phyloP scores from a whole-genome alignment of 2,113 vertebrate species.

The Protomyctophum bolini region DNA sequence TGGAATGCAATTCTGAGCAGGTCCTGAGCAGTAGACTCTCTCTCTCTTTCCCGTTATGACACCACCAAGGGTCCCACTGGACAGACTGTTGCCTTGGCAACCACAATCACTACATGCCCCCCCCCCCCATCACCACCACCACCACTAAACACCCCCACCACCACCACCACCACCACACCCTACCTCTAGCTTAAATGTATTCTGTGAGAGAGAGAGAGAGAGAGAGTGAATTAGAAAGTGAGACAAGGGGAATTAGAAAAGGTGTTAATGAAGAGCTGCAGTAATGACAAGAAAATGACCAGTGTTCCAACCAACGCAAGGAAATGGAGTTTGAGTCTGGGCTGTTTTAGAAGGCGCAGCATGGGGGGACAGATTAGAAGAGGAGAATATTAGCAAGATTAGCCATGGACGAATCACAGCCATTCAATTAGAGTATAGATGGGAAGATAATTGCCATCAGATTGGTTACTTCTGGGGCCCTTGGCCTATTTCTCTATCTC shows the following conservation, averaged over 20 bases:
- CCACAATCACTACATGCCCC: slow-evolving; percentile 74
- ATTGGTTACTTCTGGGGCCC: slow-evolving; percentile 57
- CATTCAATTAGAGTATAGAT: slow-evolving; percentile 61
- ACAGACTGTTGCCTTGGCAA: slow-evolving; percentile 81
- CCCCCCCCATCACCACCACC: slow-evolving; percentile 43
- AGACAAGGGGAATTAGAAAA: slow-evolving; percentile 13
- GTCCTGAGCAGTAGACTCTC: slow-evolving; percentile 33
- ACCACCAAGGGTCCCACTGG: slow-evolving; percentile 51
- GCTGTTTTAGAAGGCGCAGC: slow-evolving; percentile 55
- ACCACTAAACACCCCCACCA: slow-evolving; percentile 26
- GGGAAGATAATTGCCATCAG: slow-evolving; percentile 61
- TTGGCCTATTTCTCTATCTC: slow-evolving; percentile 53
- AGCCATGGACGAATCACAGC: slow-evolving; percentile 66
- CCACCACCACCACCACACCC: slow-evolving; percentile 48
- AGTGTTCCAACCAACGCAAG: slow-evolving; percentile 55
- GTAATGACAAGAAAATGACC: slow-evolving; percentile 68
- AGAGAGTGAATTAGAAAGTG: slow-evolving; percentile 56
- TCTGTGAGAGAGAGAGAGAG: slow-evolving; percentile 58
- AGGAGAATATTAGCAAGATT: slow-evolving; percentile 61
- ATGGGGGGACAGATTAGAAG: slow-evolving; percentile 36
- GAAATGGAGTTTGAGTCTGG: slow-evolving; percentile 59
- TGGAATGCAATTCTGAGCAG: slow-evolving; percentile 76
- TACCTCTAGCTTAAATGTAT: too few relatives aligned
- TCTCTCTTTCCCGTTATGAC: slow-evolving; percentile 76
- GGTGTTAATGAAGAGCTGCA: slow-evolving; percentile 63